Evolutionary conservation across 92 coral and sea anemone species (phyloP).

Genomic region (Palythoa caribaeorum): DNA sequence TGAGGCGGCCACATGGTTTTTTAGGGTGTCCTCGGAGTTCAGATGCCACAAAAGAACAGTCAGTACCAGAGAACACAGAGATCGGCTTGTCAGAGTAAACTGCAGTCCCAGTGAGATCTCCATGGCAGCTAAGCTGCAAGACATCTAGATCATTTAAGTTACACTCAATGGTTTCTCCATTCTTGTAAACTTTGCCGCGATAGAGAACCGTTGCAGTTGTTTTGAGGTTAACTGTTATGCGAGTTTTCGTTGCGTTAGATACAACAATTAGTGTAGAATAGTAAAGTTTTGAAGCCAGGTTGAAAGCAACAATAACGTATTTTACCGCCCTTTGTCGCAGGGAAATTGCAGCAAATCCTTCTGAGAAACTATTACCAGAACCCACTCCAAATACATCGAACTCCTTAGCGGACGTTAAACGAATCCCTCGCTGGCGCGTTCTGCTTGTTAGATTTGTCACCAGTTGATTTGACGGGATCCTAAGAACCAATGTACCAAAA

Average conservation of each 20-base stretch:
- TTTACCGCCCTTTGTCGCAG: constrained; percentile 41
- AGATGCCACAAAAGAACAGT: constrained; percentile 74
- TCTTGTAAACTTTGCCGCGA: constrained; percentile 33
- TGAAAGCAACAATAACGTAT: constrained; percentile 43
- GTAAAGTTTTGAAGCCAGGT: constrained; percentile 1
- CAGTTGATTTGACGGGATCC: background rate
- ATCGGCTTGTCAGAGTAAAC: constrained; percentile 73
- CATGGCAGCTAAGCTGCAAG: constrained; percentile 63
- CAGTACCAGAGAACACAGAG: constrained; percentile 85
- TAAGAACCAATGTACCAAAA: constrained; percentile 13
- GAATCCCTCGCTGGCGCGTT: constrained; percentile 36
- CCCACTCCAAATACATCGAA: constrained; percentile 54
- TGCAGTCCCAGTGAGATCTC: constrained; percentile 75
- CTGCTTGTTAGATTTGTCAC: background rate
- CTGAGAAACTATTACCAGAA: constrained; percentile 46
- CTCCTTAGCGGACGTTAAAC: constrained; percentile 28
- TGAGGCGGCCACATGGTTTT: constrained; percentile 74
- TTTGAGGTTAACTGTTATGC: background rate
- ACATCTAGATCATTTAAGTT: constrained; percentile 57
- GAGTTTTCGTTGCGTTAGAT: constrained; percentile 25
- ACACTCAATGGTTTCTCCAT: constrained; percentile 57
- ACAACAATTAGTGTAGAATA: background rate
- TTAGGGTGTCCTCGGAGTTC: background rate
- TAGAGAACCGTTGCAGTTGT: constrained; percentile 17
- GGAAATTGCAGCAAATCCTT: constrained; percentile 51